Conservation (phyloP, 2,888 invertebrate species). For the Brachyptera putata region DNA sequence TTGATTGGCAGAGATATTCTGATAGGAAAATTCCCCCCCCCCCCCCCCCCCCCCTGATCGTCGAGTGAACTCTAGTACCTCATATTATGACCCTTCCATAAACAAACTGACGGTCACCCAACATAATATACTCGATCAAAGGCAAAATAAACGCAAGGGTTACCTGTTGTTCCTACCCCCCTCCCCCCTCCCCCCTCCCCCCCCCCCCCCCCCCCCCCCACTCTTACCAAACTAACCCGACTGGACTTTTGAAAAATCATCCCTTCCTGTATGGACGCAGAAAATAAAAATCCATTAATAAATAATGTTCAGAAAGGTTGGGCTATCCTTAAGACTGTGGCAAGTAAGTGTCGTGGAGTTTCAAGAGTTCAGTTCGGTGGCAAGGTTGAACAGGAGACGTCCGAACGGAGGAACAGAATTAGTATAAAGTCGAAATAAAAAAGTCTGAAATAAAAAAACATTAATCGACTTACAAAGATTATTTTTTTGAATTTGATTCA, state of each 20-base stretch:
- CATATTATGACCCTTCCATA: conserved; percentile 8
- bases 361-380: no score
- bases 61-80: background rate
- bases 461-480: no score
- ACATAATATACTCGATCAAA: background rate
- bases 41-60: background rate
- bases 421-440: no score
- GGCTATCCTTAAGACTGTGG: conserved; percentile 5
- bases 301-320: conserved; percentile 1
- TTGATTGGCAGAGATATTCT: no score
- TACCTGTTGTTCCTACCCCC: conserved; percentile 6
- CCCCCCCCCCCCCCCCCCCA: no score
- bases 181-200: no score
- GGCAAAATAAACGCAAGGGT: background rate
- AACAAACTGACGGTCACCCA: conserved; percentile 12
- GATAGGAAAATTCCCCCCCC: background rate
- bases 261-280: background rate
- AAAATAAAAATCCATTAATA: conserved; percentile 6
- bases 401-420: no score
- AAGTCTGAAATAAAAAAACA: no score
- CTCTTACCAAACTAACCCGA: background rate
- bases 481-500: no score
- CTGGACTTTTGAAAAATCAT: conserved; percentile 1
- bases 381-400: no score
- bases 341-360: no score